These are phyloP conservation scores for Nemoura dubitans DNA, from an alignment of 2,888 invertebrate species.

Conservation along the genomic window DNA sequence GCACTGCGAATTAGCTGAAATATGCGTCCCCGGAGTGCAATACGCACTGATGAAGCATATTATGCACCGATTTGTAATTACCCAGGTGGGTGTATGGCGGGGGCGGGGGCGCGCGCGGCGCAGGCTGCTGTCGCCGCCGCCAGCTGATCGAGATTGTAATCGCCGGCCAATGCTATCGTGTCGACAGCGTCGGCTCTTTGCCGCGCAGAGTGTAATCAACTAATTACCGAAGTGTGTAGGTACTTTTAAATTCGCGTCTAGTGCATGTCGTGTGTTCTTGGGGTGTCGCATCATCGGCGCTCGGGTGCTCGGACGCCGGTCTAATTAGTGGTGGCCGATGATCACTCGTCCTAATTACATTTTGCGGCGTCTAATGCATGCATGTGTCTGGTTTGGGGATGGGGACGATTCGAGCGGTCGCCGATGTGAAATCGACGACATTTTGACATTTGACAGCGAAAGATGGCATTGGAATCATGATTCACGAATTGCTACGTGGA, in stretches of 20 bases:
- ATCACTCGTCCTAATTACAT: not conserved
- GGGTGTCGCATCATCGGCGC: not conserved
- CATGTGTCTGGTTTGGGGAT: not conserved
- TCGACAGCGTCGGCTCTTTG: not conserved
- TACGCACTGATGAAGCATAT: conserved; percentile 35
- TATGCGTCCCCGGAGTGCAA: conserved; percentile 19
- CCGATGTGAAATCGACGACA: not conserved
- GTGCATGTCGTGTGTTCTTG: not conserved
- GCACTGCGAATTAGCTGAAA: conserved; percentile 17
- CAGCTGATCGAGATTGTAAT: not conserved
- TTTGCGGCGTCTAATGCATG: not conserved
- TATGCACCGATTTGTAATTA: conserved; percentile 16
- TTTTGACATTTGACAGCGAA: not conserved
- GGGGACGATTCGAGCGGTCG: not conserved
- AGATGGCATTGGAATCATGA: not conserved
- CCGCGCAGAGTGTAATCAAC: not conserved
- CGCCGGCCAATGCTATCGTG: not conserved
- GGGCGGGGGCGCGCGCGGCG: not conserved
- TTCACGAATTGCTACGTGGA: not conserved
- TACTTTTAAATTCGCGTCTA: not conserved
- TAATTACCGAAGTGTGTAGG: not conserved
- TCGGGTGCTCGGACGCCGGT: not conserved
- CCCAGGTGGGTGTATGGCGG: not conserved
- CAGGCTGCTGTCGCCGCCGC: not conserved
- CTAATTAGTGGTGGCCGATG: not conserved